Evolutionary conservation across 2,888 invertebrate species (phyloP), one percentile per base, ranked within the genome.

Genomic region (Anthrax anthrax): DNA sequence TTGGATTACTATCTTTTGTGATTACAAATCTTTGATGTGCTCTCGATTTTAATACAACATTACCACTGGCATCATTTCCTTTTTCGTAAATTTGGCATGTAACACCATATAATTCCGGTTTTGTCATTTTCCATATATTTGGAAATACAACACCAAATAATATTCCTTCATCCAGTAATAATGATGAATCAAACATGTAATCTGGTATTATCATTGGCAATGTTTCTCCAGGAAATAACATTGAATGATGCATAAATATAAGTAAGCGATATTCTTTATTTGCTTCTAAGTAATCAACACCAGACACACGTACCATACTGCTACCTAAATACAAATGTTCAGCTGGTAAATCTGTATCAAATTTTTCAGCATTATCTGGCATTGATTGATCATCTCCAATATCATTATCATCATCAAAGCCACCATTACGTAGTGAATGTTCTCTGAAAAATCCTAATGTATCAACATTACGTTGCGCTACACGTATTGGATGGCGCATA

Each of bases 181-280:
- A 50, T 18, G 56, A 54, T 1, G 58, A 55, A 41, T 64, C 60
- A 19, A 64, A 63, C 14, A 64, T 56, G 47, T 56, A 57, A 19
- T 69, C 70, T 4, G 78, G 70, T 38, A 81, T 60, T 57, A 68
- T 77, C 51, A 89, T 72, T 0, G 88, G 88, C 19, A 89, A 64
- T 2, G 80, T 84, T 65, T 87, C 86, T 2, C 86, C 86, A 9
- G 89, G 88, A 53, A 86, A 80, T 16, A 86, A 74, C 43, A 85
- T 68, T 41, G 77, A 71, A 38, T 75, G 72, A 49, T 77, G 71
- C 40, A 73, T 64, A 34, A 81, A 67, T 42, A 83, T 59, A 5
- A 80, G 77, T 49, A 83, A 60, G 18, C 68, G 66, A 46, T 72
- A 67, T 16, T 65, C 60, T 47, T 71, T 65, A 37, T 71, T 73